phyloP scores from a whole-genome alignment of 2,113 vertebrate species.

The Erpornis zantholeuca region DNA sequence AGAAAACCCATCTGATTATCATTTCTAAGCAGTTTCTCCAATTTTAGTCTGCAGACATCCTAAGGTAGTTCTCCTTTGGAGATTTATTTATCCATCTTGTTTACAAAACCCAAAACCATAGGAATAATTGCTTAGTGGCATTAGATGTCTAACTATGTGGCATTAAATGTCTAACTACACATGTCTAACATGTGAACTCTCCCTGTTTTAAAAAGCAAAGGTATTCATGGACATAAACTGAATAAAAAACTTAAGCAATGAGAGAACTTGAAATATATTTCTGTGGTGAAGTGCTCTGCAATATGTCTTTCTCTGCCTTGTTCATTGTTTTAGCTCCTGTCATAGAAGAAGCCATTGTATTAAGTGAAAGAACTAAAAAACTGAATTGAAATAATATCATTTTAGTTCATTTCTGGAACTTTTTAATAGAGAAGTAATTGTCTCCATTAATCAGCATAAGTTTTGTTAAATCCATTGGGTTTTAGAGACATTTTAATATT shows the following conservation, averaged over 20 bases:
- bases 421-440: slow-evolving; percentile 3
- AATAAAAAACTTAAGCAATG: not conserved
- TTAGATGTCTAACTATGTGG: not conserved
- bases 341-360: not conserved
- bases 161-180: not conserved
- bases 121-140: not conserved
- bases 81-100: not conserved
- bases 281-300: not conserved
- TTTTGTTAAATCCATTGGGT: not conserved
- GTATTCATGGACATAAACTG: not conserved
- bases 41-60: not conserved
- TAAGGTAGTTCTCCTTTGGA: not conserved
- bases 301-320: not conserved
- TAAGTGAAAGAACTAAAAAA: not conserved
- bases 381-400: not conserved
- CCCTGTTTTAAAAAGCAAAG: not conserved
- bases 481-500: not conserved
- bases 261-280: not conserved
- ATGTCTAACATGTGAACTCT: too few species aligned
- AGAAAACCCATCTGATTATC: not conserved
- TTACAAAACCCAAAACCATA: not conserved
- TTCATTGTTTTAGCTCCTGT: not conserved
- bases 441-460: slow-evolving; percentile 9
- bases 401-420: not conserved
- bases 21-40: not conserved